phyloP scores from a whole-genome alignment of 2,797 vertebrate species.

The Paramormyrops hopkinsi region DNA sequence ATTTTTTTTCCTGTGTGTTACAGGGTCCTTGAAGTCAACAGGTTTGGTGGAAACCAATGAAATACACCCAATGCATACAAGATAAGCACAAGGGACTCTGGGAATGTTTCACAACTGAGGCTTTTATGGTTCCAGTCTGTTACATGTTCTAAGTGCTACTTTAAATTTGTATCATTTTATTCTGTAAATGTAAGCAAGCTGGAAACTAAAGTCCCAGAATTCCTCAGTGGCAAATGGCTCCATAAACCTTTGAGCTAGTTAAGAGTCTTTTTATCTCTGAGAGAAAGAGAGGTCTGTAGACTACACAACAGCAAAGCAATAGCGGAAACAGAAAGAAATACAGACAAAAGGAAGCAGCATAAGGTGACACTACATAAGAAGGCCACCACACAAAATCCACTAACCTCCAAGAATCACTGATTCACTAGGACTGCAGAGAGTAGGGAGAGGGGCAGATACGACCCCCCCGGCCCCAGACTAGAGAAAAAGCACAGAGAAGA shows the following conservation, averaged over 20 bases:
- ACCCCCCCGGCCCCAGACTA: slow-evolving; percentile 70
- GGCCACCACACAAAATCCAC: slow-evolving; percentile 98
- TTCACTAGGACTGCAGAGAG: slow-evolving; percentile 96
- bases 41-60: slow-evolving; percentile 86
- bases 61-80: slow-evolving; percentile 96
- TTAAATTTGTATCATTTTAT: slow-evolving; percentile 58
- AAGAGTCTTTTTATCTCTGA: slow-evolving; percentile 97
- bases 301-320: slow-evolving; percentile 98
- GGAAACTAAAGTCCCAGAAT: slow-evolving; percentile 86
- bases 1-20: slow-evolving; percentile 56
- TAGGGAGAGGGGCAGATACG: slow-evolving; percentile 52
- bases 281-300: slow-evolving; percentile 78
- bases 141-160: slow-evolving; percentile 76
- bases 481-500: slow-evolving; percentile 99
- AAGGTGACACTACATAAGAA: slow-evolving; percentile 91
- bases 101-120: slow-evolving; percentile 87
- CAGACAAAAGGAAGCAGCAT: slow-evolving; percentile 95
- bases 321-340: slow-evolving; percentile 79
- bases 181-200: slow-evolving; percentile 53
- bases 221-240: slow-evolving; percentile 89
- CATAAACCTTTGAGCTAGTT: slow-evolving; percentile 98
- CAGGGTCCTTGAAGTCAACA: slow-evolving; percentile 63
- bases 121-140: slow-evolving; percentile 69
- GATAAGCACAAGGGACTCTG: slow-evolving; percentile 88
- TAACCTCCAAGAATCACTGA: slow-evolving; percentile 93